Evolutionary conservation across 1,140 invertebrate species (phyloP).

Genomic region (Dolichoris vasculosae): DNA sequence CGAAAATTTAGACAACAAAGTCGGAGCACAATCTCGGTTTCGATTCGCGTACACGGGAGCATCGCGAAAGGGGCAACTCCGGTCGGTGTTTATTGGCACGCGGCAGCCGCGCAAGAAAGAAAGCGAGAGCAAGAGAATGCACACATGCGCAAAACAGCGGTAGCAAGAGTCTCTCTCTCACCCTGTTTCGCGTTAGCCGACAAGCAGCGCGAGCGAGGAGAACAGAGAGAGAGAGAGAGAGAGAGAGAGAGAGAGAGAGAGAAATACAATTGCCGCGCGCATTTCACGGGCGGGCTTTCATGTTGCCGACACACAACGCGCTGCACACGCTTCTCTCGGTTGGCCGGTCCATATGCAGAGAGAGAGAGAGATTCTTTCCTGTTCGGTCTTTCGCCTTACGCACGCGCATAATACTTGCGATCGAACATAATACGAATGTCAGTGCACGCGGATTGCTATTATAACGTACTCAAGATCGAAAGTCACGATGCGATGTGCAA

Average conservation of each 20-base stretch:
- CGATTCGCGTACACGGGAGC: constrained; percentile 23
- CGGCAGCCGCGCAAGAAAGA: constrained; percentile 21
- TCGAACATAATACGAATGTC: constrained; percentile 56
- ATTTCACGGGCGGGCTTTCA: constrained; percentile 63
- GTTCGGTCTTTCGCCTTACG: constrained; percentile 21
- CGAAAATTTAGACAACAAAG: background rate
- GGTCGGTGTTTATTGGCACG: constrained; percentile 47
- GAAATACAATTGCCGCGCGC: constrained; percentile 59
- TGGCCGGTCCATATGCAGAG: background rate
- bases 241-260: constrained; percentile 22
- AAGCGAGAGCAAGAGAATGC: constrained; percentile 37
- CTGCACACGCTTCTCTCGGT: constrained; percentile 1
- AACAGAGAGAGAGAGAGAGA: constrained; percentile 17
- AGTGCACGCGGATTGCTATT: constrained; percentile 54
- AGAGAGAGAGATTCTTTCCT: constrained; percentile 6
- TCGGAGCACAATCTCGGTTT: background rate
- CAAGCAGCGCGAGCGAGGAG: constrained; percentile 38
- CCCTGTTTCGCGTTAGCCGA: background rate
- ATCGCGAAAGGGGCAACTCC: constrained; percentile 34
- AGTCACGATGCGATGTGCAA: constrained; percentile 37
- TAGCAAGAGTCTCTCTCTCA: constrained; percentile 41
- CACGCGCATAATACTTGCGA: constrained; percentile 34
- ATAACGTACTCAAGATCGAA: constrained; percentile 50
- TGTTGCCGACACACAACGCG: constrained; percentile 59
- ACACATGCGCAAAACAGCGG: constrained; percentile 40